These are phyloP conservation scores for Lonchura striata DNA, from an alignment of 2,113 vertebrate genomes.

Conservation along the genomic window DNA sequence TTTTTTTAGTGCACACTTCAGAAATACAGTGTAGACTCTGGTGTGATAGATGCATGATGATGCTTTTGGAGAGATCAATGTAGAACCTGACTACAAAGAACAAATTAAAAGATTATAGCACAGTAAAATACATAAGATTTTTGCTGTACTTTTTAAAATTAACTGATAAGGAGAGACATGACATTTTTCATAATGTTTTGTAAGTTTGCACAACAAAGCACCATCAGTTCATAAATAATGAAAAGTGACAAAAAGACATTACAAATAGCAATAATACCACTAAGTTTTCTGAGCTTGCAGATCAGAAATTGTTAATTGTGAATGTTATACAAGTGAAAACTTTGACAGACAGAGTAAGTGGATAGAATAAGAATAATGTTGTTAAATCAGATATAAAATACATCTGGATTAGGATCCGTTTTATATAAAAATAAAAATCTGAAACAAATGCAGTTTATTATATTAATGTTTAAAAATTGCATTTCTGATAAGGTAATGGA, in stretches of 20 bases:
- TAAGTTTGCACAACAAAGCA: neutral
- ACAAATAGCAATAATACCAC: neutral
- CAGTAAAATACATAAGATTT: neutral
- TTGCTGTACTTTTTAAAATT: neutral
- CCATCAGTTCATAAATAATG: neutral
- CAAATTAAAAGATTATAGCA: neutral
- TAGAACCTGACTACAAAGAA: neutral
- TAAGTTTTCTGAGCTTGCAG: neutral
- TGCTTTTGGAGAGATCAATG: neutral
- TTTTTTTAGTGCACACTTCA: neutral
- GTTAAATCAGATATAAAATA: conserved; percentile 11
- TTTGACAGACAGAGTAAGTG: neutral
- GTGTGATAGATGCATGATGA: neutral
- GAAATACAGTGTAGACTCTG: neutral
- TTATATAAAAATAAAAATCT: neutral
- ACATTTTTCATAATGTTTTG: neutral
- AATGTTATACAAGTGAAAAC: neutral
- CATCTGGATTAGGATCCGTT: neutral
- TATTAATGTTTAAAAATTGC: neutral
- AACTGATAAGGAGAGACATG: neutral
- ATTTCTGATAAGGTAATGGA: neutral
- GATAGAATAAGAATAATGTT: neutral
- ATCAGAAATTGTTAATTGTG: neutral
- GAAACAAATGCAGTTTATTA: neutral
- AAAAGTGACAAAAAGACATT: neutral